Base-by-base conservation (phyloP, 2,113 vertebrate genomes). In the Eurystomus gularis region DNA sequence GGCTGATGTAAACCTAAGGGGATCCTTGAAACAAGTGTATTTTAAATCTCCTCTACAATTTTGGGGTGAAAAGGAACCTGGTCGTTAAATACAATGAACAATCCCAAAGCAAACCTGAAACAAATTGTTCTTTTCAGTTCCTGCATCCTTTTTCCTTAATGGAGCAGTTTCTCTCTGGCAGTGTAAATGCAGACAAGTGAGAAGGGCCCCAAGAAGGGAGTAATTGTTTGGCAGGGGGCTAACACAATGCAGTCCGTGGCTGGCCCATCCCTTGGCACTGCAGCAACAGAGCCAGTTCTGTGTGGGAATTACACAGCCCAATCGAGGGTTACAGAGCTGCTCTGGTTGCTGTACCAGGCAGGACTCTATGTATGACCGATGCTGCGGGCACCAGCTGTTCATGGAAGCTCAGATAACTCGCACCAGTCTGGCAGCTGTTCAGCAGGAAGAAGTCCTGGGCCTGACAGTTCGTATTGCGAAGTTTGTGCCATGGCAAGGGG, bases 321-420 rank as follows among this genome's bases (percentile, higher is more conserved):
- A 8, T 39, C n/a, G 6, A 69, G 75, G 64, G 72, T 28, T 18
- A 33, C 73, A 75, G 54, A 31, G 17, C 33, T 35, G 55, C 16
- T 21, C 14, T 37, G 21, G 11, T 2, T 52, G 49, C 75, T 76
- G 42, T 75, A 12, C 29, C 57, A 52, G 57, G 18, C 31, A 40
- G 25, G 65, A 17, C 13, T 71, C 20, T 37, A 23, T 2, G 4
- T 70, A 11, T 23, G 26, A 39, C 55, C 48, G 60, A 23, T 51
- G 40, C 46, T 1, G 4, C 28, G 39, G 55, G 57, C 58, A 33
- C 24, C 44, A 58, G 60, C 52, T 51, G n/a, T 14, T 35, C 10
- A 3, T 57, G 61, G 35, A 48, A 42, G 24, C 40, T 55, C 10
- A 0, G 77, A 2, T 19, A 24, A 60, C 18, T 60, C 2, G 0